A percentile compares a stretch with the other conserved stretches of the same genome.
Evolutionary conservation across 1,140 invertebrate genomes (phyloP).

Genomic region (Lepidurus couesii): DNA sequence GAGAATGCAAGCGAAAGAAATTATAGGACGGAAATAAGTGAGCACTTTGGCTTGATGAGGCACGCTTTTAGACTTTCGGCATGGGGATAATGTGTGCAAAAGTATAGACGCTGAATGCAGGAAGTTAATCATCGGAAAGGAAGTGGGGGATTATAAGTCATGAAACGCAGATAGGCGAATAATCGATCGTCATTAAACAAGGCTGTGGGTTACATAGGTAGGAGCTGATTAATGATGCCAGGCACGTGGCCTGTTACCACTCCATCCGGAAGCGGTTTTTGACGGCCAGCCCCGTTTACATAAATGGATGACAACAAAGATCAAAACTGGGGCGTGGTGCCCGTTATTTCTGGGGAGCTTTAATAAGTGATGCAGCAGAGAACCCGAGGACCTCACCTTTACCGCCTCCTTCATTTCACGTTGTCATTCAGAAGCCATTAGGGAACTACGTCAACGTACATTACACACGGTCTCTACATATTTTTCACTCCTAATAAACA

Average conservation of each 20-base stretch:
- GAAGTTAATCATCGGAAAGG: not conserved
- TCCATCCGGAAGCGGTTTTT: slow-evolving; percentile 5
- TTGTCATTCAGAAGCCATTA: not conserved
- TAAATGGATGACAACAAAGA: slow-evolving; percentile 5
- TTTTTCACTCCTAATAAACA: not conserved
- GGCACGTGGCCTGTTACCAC: not conserved
- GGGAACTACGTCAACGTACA: not conserved
- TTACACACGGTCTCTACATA: not conserved
- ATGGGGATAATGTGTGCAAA: not conserved
- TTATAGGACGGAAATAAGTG: not conserved
- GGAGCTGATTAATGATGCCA: slow-evolving; percentile 8
- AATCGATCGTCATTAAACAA: slow-evolving; percentile 16
- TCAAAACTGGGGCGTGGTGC: slow-evolving; percentile 16
- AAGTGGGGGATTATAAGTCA: slow-evolving; percentile 3
- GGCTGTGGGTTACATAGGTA: not conserved
- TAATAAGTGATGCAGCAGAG: not conserved
- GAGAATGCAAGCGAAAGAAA: not conserved
- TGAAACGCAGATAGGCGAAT: not conserved
- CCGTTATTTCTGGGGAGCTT: not conserved
- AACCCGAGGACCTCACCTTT: not conserved
- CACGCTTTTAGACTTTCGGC: not conserved
- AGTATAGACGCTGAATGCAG: not conserved
- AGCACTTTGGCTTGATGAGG: slow-evolving; percentile 10
- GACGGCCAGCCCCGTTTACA: not conserved
- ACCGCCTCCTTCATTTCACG: not conserved